A percentile compares a stretch with the other conserved stretches of the same genome.
phyloP scores from a whole-genome alignment of 2,888 invertebrate species.

The Itoplectis maculator region DNA sequence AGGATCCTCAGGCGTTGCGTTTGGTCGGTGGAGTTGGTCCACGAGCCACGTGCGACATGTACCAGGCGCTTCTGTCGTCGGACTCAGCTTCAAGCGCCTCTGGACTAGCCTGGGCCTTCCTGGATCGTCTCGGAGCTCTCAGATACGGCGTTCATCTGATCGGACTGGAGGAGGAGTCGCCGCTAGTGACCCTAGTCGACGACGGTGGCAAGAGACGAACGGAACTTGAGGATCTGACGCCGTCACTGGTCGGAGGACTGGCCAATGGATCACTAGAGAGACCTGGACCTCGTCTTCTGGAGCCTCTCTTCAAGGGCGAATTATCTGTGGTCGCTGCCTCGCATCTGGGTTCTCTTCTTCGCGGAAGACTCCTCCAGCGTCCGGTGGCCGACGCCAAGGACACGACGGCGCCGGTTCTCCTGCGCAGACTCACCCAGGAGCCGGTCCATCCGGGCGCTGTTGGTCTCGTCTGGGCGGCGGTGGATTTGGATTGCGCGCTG shows the following conservation, averaged over 20 bases:
- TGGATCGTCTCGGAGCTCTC: slow-evolving; percentile 92
- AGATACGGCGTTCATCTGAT: slow-evolving; percentile 88
- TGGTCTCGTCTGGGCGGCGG: slow-evolving; percentile 93
- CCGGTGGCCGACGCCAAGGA: slow-evolving; percentile 91
- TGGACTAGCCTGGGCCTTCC: slow-evolving; percentile 92
- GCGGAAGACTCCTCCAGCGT: slow-evolving; percentile 89
- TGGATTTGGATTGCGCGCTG: slow-evolving; percentile 92
- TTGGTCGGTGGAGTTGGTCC: slow-evolving; percentile 91
- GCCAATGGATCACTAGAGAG: slow-evolving; percentile 91
- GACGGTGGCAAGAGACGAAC: slow-evolving; percentile 90
- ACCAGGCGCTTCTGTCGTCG: slow-evolving; percentile 89
- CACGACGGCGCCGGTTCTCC: slow-evolving; percentile 88
- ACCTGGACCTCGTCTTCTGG: slow-evolving; percentile 92
- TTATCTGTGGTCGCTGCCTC: slow-evolving; percentile 90
- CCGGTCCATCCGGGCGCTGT: slow-evolving; percentile 85
- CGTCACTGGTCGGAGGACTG: slow-evolving; percentile 87
- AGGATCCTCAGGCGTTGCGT: slow-evolving; percentile 87
- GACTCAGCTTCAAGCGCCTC: slow-evolving; percentile 85
- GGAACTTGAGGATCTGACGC: slow-evolving; percentile 90
- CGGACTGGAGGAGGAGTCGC: slow-evolving; percentile 84
- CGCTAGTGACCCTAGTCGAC: slow-evolving; percentile 89
- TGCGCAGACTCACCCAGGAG: slow-evolving; percentile 85
- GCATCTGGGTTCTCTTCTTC: slow-evolving; percentile 87
- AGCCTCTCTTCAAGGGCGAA: slow-evolving; percentile 93
- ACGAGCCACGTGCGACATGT: slow-evolving; percentile 92